Evolutionary conservation across 2,888 invertebrate genomes (phyloP).

Genomic region (Bursaphelenchus okinawaensis): DNA sequence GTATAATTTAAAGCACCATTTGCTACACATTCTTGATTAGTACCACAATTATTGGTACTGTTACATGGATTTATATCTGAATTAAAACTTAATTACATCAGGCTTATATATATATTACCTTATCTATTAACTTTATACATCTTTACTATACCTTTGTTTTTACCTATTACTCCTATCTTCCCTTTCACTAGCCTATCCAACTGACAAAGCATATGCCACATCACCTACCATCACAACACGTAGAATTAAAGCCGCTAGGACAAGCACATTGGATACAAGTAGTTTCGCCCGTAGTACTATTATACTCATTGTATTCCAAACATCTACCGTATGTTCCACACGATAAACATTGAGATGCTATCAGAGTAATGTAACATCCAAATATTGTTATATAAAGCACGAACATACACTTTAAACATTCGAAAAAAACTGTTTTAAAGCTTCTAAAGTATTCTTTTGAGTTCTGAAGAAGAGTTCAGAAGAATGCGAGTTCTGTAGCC

Average conservation of each 20-base stretch:
- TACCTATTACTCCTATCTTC: no score
- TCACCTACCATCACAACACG: conserved; percentile 5
- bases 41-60: conserved; percentile 2
- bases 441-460: background rate
- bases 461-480: background rate
- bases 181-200: no score
- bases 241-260: conserved; percentile 1
- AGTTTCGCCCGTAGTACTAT: background rate
- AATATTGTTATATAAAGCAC: no score
- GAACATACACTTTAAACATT: background rate
- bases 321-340: conserved; percentile 9
- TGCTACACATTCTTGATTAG: conserved; percentile 1
- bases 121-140: no score
- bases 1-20: background rate
- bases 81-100: background rate
- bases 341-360: background rate
- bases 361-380: no score
- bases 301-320: background rate
- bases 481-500: background rate
- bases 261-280: conserved; percentile 1
- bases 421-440: no score
- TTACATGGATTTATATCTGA: conserved; percentile 10
- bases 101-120: no score
- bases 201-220: no score
- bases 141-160: no score